These are phyloP conservation scores for Drosophila suboccidentalis DNA, from an alignment of 2,888 invertebrate genomes.

Conservation along the genomic window DNA sequence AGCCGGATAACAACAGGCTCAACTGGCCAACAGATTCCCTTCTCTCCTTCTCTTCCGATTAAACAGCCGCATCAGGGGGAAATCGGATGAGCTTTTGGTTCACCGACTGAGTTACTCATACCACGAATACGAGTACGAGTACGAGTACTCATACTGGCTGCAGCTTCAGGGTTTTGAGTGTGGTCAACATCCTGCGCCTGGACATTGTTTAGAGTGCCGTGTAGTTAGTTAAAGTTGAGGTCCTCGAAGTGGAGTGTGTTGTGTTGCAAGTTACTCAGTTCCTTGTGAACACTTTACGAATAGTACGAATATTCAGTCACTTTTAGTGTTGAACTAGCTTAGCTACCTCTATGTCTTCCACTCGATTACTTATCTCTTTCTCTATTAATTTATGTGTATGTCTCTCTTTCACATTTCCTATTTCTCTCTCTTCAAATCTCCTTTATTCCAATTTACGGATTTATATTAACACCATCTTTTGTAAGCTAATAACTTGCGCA, in stretches of 20 bases:
- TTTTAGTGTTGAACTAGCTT: slow-evolving; percentile 2
- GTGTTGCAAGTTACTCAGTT: not conserved
- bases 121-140: not conserved
- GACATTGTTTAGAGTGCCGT: slow-evolving; percentile 14
- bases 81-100: slow-evolving; percentile 24
- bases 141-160: not conserved
- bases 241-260: not conserved
- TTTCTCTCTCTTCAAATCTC: not conserved
- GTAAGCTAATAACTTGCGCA: slow-evolving; percentile 15
- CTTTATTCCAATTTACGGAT: not conserved
- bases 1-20: slow-evolving; percentile 44
- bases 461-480: slow-evolving; percentile 37
- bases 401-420: not conserved
- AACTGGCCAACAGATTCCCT: slow-evolving; percentile 6
- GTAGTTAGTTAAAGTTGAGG: slow-evolving; percentile 22
- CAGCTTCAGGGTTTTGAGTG: slow-evolving; percentile 16
- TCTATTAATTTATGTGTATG: not conserved
- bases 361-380: not conserved
- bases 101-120: slow-evolving; percentile 8
- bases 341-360: not conserved
- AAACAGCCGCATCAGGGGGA: slow-evolving; percentile 5
- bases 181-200: slow-evolving; percentile 30
- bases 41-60: not conserved
- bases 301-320: slow-evolving; percentile 14
- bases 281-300: slow-evolving; percentile 11